These are phyloP conservation scores for Enteromius argenteus DNA, from an alignment of 2,797 vertebrate species.

Conservation along the genomic window DNA sequence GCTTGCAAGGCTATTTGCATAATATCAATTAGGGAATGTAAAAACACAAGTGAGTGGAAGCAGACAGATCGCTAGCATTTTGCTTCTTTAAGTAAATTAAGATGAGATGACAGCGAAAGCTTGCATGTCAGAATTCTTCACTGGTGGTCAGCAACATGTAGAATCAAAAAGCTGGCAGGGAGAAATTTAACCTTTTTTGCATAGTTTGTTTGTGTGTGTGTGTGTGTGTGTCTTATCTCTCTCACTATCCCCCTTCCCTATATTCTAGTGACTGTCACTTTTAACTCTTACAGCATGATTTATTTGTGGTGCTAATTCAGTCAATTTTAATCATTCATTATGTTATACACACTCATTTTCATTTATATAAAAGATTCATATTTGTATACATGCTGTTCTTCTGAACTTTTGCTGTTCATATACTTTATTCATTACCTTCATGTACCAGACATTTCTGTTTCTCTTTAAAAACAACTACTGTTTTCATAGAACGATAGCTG, in stretches of 20 bases:
- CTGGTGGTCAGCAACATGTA: constrained; percentile 18
- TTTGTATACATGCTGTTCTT: no score
- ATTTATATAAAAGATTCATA: no score
- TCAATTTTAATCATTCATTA: not conserved
- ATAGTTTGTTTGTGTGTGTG: not conserved
- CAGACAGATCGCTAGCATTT: constrained; percentile 30
- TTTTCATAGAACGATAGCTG: no score
- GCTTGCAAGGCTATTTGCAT: constrained; percentile 55
- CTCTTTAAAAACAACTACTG: no score
- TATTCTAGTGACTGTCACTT: constrained; percentile 4
- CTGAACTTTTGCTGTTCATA: no score
- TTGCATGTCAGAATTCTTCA: constrained; percentile 34
- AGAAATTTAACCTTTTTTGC: constrained; percentile 14
- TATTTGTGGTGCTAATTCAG: not conserved
- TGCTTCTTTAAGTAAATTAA: constrained; percentile 42
- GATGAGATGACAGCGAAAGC: constrained; percentile 36
- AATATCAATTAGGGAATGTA: constrained; percentile 61
- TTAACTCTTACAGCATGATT: not conserved
- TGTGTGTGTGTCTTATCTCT: constrained; percentile 1
- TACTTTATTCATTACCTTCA: no score
- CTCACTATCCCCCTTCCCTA: not conserved
- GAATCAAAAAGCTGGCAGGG: constrained; percentile 28
- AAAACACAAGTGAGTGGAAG: constrained; percentile 42
- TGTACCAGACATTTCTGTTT: no score
- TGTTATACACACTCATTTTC: not conserved